phyloP scores from a whole-genome alignment of 2,113 vertebrate genomes.

The Thunnus maccoyii region DNA sequence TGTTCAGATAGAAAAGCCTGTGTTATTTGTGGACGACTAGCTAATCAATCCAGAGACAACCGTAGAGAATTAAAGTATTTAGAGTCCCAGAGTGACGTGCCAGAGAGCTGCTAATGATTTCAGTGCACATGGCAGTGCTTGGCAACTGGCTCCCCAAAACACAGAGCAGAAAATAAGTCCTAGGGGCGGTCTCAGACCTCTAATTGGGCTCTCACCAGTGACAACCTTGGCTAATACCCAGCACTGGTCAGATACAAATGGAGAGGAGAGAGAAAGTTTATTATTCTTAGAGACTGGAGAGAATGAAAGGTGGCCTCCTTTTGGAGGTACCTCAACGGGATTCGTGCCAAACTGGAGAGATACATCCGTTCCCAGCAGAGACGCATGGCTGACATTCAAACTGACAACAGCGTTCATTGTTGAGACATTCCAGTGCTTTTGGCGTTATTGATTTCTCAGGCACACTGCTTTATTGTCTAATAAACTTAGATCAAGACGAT shows the following conservation, averaged over 20 bases:
- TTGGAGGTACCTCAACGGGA: constrained; percentile 46
- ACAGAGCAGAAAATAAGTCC: constrained; percentile 72
- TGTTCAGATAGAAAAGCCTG: constrained; percentile 42
- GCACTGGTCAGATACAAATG: constrained; percentile 61
- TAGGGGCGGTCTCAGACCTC: constrained; percentile 55
- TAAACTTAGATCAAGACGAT: constrained; percentile 39
- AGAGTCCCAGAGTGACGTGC: constrained; percentile 62
- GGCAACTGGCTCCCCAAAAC: constrained; percentile 83
- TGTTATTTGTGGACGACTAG: constrained; percentile 59
- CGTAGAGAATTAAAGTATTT: constrained; percentile 70
- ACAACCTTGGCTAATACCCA: constrained; percentile 56
- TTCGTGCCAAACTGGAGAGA: constrained; percentile 43
- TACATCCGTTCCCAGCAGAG: constrained; percentile 56
- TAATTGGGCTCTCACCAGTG: constrained; percentile 78
- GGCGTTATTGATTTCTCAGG: constrained; percentile 42
- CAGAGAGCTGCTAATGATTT: constrained; percentile 78
- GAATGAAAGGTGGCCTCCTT: constrained; percentile 60
- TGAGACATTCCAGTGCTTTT: constrained; percentile 39
- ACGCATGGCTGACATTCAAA: constrained; percentile 47
- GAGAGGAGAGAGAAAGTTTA: constrained; percentile 64
- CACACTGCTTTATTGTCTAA: constrained; percentile 32
- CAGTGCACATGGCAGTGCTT: constrained; percentile 81
- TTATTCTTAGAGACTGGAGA: constrained; percentile 57
- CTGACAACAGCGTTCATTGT: constrained; percentile 52
- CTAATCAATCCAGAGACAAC: constrained; percentile 72